Evolutionary conservation across 2,113 vertebrate genomes (phyloP), one percentile per base, ranked within the genome.

Genomic region (Pomatostomus ruficeps): DNA sequence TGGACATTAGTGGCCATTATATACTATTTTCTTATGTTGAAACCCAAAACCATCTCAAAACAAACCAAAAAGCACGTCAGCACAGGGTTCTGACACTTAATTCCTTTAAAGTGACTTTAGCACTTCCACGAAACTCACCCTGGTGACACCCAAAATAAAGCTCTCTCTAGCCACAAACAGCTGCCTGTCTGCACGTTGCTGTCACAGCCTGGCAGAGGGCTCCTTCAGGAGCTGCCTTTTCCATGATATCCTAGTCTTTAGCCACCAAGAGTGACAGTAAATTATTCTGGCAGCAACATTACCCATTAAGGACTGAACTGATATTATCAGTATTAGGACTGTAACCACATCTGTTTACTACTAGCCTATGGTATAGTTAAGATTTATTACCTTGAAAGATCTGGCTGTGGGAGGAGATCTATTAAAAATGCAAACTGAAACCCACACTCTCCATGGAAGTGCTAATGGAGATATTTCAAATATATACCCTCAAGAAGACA

Each of bases 381-480:
- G 81, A 92, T 85, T 82, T 92, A 96, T 91, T 75, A 94, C 81
- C 81, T 79, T 79, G 62, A 75, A 91, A 95, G 81, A 86, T 62
- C 24, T 76, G 10, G 26, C 81, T 65, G 80, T 68, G 70, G 80
- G 74, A 93, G 61, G 80, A 92, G 65, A 91, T 66, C 52, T 94
- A 79, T 76, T 95, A 83, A 82, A 94, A 93, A 92, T 0, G 0
- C 48, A 89, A 88, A 62, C 58, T 85, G 81, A 95, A 96, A 85
- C 66, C 54, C 84, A 79, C 84, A 40, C 51, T 89, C 66, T 79
- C 89, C 54, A 40, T 22, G 18, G 58, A 94, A 82, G 66, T 55
- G 74, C 75, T 93, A 96, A 95, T 76, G 49, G 84, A 94, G 70
- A 68, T 70, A 92, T 83, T 95, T 87, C 87, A 96, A 94, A 89